phyloP scores from a whole-genome alignment of 2,797 vertebrate genomes.

The Miichthys miiuy region DNA sequence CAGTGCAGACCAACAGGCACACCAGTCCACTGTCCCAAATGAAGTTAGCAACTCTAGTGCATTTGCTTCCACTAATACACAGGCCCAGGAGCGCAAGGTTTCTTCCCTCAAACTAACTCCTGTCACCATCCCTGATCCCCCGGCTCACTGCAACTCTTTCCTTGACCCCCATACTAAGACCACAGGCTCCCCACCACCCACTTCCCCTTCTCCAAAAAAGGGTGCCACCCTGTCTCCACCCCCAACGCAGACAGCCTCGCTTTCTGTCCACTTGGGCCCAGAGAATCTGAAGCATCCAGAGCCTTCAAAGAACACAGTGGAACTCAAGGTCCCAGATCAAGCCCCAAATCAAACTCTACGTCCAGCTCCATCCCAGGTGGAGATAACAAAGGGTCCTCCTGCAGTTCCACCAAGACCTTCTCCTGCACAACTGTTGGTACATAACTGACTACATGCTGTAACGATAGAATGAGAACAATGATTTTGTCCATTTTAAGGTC shows the following conservation, averaged over 20 bases:
- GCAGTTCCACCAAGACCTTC: slow-evolving; percentile 82
- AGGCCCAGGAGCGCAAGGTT: slow-evolving; percentile 88
- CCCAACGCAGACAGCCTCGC: slow-evolving; percentile 86
- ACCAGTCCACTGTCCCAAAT: slow-evolving; percentile 69
- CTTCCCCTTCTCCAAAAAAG: slow-evolving; percentile 54
- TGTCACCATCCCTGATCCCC: slow-evolving; percentile 80
- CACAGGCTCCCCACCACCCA: slow-evolving; percentile 51
- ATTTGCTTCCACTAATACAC: slow-evolving; percentile 73
- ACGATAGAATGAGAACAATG: slow-evolving; percentile 15
- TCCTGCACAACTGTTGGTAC: slow-evolving; percentile 81
- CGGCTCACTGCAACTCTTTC: slow-evolving; percentile 67
- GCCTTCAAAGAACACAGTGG: slow-evolving; percentile 70
- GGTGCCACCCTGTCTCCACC: slow-evolving; percentile 64
- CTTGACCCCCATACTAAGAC: slow-evolving; percentile 41
- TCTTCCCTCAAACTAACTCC: slow-evolving; percentile 91
- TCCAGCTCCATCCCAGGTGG: slow-evolving; percentile 54
- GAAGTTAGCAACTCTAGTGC: slow-evolving; percentile 22
- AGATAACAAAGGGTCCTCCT: slow-evolving; percentile 63
- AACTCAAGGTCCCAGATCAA: slow-evolving; percentile 44
- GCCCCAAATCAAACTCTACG: slow-evolving; percentile 4
- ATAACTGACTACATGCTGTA: slow-evolving; percentile 57
- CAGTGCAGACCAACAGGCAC: slow-evolving; percentile 68
- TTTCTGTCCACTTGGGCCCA: slow-evolving; percentile 88
- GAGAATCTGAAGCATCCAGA: slow-evolving; percentile 79
- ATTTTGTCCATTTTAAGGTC: slow-evolving; percentile 18